These are phyloP conservation scores for Ctenopoma kingsleyae DNA, from an alignment of 2,797 vertebrate species.

Conservation along the genomic window DNA sequence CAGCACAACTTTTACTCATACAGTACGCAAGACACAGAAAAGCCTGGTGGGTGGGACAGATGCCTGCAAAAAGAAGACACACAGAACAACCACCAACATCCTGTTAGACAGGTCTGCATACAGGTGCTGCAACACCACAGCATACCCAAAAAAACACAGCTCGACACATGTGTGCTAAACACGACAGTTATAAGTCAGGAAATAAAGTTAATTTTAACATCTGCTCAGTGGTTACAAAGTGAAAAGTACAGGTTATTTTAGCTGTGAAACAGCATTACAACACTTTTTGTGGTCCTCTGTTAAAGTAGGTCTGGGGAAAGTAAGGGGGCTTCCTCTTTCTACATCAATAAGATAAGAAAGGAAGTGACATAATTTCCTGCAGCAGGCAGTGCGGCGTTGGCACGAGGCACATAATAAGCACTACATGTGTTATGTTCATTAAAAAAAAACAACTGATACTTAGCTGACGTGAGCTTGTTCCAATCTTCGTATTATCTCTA, in stretches of 20 bases:
- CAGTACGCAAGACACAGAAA: constrained; percentile 46
- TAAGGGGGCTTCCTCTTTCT: constrained; percentile 81
- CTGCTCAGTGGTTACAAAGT: constrained; percentile 9
- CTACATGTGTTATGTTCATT: constrained; percentile 43
- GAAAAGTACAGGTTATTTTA: constrained; percentile 29
- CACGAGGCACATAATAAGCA: constrained; percentile 40
- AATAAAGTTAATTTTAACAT: constrained; percentile 18
- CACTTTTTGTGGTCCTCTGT: constrained; percentile 27
- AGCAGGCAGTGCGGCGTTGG: constrained; percentile 27
- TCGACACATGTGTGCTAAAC: constrained; percentile 7
- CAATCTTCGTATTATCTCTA: constrained; percentile 20
- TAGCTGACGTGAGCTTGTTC: constrained; percentile 11
- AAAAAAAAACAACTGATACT: constrained; percentile 11
- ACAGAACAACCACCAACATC: constrained; percentile 69
- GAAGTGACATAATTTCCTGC: constrained; percentile 85
- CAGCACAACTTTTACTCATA: constrained; percentile 58
- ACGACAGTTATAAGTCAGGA: constrained; percentile 29
- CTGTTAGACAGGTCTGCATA: constrained; percentile 53
- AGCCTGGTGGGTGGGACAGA: constrained; percentile 50
- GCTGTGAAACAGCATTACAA: constrained; percentile 24
- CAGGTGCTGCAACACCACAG: constrained; percentile 43
- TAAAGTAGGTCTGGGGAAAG: constrained; percentile 67
- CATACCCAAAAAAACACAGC: not conserved
- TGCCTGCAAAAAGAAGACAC: constrained; percentile 49
- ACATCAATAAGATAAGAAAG: constrained; percentile 72